Evolutionary conservation across 2,888 invertebrate genomes (phyloP).

Genomic region (Xestia sexstrigata): DNA sequence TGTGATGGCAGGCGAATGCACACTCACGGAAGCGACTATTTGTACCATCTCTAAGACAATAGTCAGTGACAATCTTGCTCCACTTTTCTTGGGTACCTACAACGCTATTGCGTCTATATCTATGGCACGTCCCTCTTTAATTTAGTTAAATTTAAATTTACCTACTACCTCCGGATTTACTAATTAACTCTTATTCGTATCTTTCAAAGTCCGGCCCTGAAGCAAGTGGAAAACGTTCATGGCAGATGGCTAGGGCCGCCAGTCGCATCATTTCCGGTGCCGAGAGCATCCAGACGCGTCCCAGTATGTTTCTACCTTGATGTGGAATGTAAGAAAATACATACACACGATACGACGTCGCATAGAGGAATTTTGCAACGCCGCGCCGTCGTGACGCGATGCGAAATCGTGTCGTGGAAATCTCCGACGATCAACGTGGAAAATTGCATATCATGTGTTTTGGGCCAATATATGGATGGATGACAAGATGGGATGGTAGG

Average conservation of each 20-base stretch:
- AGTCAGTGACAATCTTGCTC: too few species aligned
- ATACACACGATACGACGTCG: background rate
- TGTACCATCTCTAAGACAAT: too few species aligned
- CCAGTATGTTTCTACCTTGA: slow-evolving; percentile 26
- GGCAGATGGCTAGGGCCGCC: slow-evolving; percentile 51
- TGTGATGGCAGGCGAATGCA: too few species aligned
- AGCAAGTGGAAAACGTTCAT: slow-evolving; percentile 46
- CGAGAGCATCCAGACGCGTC: slow-evolving; percentile 25
- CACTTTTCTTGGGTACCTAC: too few species aligned
- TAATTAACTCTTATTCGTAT: too few species aligned
- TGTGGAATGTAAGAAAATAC: background rate
- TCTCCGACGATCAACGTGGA: background rate
- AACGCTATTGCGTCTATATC: too few species aligned
- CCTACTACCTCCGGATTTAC: too few species aligned
- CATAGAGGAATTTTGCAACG: background rate
- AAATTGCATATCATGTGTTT: background rate
- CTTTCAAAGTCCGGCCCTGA: slow-evolving; percentile 28
- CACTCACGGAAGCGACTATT: too few species aligned
- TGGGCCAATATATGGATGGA: background rate
- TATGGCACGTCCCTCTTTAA: too few species aligned
- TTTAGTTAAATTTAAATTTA: too few species aligned
- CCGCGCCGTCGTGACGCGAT: background rate
- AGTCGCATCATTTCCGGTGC: slow-evolving; percentile 61
- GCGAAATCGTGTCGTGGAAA: background rate
- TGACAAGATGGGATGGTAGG: too few species aligned